Evolutionary conservation across 2,888 invertebrate species (phyloP), one percentile per base, ranked within the genome.

Genomic region (Andrena praecox): DNA sequence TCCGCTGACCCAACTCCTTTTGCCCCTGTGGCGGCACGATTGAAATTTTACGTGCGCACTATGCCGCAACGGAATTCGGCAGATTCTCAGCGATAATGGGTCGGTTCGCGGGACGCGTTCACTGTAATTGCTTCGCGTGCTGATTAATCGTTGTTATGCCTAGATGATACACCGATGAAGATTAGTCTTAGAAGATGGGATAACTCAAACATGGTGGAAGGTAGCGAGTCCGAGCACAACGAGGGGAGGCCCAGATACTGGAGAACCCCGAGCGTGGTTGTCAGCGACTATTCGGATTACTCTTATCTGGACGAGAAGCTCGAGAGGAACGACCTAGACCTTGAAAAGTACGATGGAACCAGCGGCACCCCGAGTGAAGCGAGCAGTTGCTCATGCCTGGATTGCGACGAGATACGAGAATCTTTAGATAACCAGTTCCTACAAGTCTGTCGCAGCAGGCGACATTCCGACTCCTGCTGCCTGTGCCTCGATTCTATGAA

Each of bases 251-350:
- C 93, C 0, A 88, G 96, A 4, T 97, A 96, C 89, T 97, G 97
- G 93, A 94, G 97, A 79, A 97, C 97, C 0, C 98, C 98, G 0
- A 97, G 97, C 74, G 97, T 98, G 63, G 97, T 98, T 2, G 97
- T 98, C 59, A 97, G 97, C 91, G 98, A 98, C 93, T 97, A 97
- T 91, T 97, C 97, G 0, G 97, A 97, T 90, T 97, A 96, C 90
- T 93, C 93, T 27, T 93, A 93, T 85, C 74, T 92, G 42, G 93
- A 93, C 35, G 93, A 93, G 71, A 91, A 91, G 20, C 90, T 90
- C 59, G 93, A 93, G 54, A 89, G 93, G 31, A 92, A 89, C 73
- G 92, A 93, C 77, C 82, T 89, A 27, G 93, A 93, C 27, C 86
- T 94, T 50, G 93, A 93, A 29, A 93, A 91, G 59, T 91, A 89